These are phyloP conservation scores for Pseudeuparius sepicola DNA, from an alignment of 2,888 invertebrate species.

Conservation along the genomic window DNA sequence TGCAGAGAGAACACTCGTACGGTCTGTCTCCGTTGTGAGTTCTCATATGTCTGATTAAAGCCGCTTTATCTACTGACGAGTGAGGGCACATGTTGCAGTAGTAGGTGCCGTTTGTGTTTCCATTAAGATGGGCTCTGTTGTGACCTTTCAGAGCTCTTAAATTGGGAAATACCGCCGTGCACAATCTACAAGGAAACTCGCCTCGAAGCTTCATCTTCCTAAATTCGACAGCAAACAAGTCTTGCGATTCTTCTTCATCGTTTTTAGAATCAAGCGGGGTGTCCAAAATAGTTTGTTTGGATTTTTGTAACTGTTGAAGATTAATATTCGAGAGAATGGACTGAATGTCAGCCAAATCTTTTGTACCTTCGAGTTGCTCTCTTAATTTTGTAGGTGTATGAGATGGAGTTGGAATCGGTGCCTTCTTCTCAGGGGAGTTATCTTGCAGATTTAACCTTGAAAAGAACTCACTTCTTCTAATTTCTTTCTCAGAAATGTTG, in stretches of 20 bases:
- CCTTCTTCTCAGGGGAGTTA: conserved; percentile 43
- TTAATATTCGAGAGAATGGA: conserved; percentile 73
- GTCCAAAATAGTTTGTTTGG: conserved; percentile 29
- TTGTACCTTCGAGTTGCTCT: conserved; percentile 44
- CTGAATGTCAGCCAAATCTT: conserved; percentile 78
- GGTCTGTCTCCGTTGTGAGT: conserved; percentile 94
- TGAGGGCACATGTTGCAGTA: conserved; percentile 91
- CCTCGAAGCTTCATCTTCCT: conserved; percentile 83
- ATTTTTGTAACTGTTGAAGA: conserved; percentile 49
- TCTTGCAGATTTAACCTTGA: conserved; percentile 69
- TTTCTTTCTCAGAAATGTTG: conserved; percentile 44
- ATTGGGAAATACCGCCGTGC: conserved; percentile 79
- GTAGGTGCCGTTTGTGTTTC: conserved; percentile 67
- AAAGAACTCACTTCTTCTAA: conserved; percentile 68
- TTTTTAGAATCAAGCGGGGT: conserved; percentile 29
- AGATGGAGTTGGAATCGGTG: conserved; percentile 10
- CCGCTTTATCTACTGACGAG: conserved; percentile 81
- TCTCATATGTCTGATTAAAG: conserved; percentile 82
- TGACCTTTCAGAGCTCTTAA: conserved; percentile 84
- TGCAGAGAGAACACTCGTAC: conserved; percentile 90
- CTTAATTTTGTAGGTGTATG: conserved; percentile 27
- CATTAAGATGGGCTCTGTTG: conserved; percentile 74
- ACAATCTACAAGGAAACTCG: conserved; percentile 85
- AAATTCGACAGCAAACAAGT: conserved; percentile 74
- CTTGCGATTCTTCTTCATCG: conserved; percentile 67